Evolutionary conservation across 2,888 invertebrate species (phyloP).

Genomic region (Tiphia femorata): DNA sequence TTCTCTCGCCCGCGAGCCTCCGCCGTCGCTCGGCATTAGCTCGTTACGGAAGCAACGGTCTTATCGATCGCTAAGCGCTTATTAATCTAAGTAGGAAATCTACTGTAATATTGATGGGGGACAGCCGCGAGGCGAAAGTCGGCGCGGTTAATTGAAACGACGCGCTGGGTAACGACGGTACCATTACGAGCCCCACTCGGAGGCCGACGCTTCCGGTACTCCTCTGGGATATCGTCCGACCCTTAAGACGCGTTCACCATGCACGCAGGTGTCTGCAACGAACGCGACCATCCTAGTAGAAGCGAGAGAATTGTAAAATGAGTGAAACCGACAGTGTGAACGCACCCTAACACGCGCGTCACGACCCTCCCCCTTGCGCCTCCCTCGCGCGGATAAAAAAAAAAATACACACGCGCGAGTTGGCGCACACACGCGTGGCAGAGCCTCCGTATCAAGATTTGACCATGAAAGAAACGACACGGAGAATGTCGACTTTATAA

Average conservation of each 20-base stretch:
- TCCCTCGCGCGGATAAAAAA: not conserved
- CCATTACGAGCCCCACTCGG: too few species aligned
- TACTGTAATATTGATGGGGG: constrained; percentile 12
- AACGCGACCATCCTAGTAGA: too few species aligned
- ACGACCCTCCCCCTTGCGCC: not conserved
- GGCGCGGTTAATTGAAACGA: constrained; percentile 9
- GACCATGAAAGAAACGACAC: too few species aligned
- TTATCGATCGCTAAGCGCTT: constrained; percentile 12
- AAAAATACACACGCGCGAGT: not conserved
- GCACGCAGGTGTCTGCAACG: too few species aligned
- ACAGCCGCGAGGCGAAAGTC: not conserved
- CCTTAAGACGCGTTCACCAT: too few species aligned
- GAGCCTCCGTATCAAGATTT: too few species aligned
- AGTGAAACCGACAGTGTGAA: not conserved
- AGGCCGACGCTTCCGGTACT: too few species aligned
- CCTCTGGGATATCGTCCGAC: not conserved
- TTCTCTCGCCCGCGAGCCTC: not conserved
- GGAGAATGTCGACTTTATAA: too few species aligned
- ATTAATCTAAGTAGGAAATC: constrained; percentile 15
- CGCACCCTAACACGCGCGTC: not conserved
- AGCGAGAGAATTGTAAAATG: too few species aligned
- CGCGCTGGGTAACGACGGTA: not conserved
- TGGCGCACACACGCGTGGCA: too few species aligned
- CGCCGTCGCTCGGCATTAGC: not conserved
- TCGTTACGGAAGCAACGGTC: constrained; percentile 13